Evolutionary conservation across 2,797 vertebrate genomes (phyloP).

Genomic region (Sebastes hubbsi): DNA sequence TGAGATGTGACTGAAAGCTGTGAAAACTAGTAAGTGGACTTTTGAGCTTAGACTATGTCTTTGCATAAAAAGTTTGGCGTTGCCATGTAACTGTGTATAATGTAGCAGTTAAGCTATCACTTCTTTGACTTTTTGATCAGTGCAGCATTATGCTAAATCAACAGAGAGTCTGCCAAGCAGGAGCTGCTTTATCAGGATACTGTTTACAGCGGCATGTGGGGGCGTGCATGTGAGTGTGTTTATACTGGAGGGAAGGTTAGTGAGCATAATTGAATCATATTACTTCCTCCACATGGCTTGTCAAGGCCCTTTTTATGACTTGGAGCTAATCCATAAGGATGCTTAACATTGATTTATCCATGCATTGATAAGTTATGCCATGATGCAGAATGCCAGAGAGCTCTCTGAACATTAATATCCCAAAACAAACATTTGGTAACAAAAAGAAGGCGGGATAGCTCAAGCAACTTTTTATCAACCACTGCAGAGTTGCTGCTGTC

Average conservation of each 20-base stretch:
- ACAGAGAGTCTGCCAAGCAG: conserved; percentile 76
- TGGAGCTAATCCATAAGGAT: conserved; percentile 74
- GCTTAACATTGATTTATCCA: conserved; percentile 59
- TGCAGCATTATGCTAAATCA: conserved; percentile 71
- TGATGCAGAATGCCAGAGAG: conserved; percentile 9
- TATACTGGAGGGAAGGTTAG: conserved; percentile 68
- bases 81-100: no score
- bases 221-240: conserved; percentile 38
- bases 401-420: background rate
- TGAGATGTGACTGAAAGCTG: no score
- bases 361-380: conserved; percentile 40
- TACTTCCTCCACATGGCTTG: conserved; percentile 76
- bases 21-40: no score
- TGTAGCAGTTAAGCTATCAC: conserved; percentile 50
- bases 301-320: conserved; percentile 78
- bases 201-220: conserved; percentile 56
- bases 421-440: conserved; percentile 11
- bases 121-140: conserved; percentile 48
- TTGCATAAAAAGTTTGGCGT: no score
- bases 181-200: conserved; percentile 75
- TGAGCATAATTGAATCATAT: conserved; percentile 76
- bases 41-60: no score
- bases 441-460: background rate
- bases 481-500: background rate
- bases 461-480: background rate